Conservation (phyloP, 2,888 invertebrate species). For the Limnephilus auricula region DNA sequence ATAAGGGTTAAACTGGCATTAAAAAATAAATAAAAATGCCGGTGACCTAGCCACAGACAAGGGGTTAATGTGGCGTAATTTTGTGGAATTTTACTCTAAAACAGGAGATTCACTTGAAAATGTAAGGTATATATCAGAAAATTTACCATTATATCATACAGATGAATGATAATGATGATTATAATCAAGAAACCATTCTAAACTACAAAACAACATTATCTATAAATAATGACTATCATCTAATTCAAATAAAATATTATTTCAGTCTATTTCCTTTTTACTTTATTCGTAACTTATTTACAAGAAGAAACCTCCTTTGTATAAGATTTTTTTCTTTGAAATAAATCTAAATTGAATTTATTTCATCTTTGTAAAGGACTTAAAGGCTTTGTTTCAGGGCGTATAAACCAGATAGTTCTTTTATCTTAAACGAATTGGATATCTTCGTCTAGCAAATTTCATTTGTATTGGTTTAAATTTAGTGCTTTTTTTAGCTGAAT, state of each 20-base stretch:
- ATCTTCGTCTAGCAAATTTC: background rate
- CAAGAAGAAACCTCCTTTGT: background rate
- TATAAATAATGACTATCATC: background rate
- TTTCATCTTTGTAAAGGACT: background rate
- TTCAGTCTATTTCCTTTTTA: background rate
- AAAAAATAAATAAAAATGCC: too few species aligned
- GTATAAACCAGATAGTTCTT: background rate
- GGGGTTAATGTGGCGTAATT: too few species aligned
- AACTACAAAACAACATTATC: too few species aligned
- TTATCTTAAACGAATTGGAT: conserved; percentile 2
- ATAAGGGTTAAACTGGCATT: too few species aligned
- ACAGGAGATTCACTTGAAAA: background rate
- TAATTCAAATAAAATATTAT: background rate
- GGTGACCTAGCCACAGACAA: too few species aligned
- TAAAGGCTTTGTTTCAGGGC: background rate
- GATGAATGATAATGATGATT: background rate
- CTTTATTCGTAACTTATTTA: background rate
- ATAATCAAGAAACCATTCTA: background rate
- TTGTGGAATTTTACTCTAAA: too few species aligned
- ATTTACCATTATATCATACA: background rate
- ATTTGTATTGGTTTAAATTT: background rate
- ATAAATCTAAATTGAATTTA: background rate
- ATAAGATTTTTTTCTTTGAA: background rate
- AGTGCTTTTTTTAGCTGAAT: background rate
- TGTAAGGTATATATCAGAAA: background rate